Evolutionary conservation across 1,140 invertebrate species (phyloP), one percentile per base, ranked within the genome.

Genomic region (Acyrthosiphon pisum): DNA sequence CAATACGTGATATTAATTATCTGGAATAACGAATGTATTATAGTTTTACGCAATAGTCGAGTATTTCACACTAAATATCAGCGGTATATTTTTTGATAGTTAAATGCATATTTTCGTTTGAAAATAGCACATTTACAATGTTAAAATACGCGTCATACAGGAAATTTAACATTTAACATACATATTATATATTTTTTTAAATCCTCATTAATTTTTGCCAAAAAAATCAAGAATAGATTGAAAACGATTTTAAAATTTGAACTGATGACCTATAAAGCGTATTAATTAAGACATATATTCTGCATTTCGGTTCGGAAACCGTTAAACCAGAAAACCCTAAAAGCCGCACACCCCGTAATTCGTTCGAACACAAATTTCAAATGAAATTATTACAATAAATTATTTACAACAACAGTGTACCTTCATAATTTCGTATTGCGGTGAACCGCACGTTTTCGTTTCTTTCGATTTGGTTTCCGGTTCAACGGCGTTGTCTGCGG

Each of bases 361-460:
- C 4, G 30, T 76, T n/a, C 6, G 50, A 53, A 23, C 6, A 23
- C 50, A 53, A 22, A 53, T 53, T 7, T 22, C 22, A 53, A 53
- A 53, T 53, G 6, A 53, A 22, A 76, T 76, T 76, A 35, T 18
- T 76, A n/a, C 30, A 18, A n/a, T 23, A 53, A 53, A 53, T n/a
- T 68, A 68, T 41, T 68, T 68, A 68, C 11, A n/a, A 68, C 60
- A 41, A 41, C 3, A 23, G 22, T 89, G 22, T 89, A 92, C 91
- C 91, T 92, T 92, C 91, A 92, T 92, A 44, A 92, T 92, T 83
- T 92, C 91, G 46, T 92, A 92, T 50, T 92, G 91, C n/a, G 91
- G 68, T 1, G 91, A 83, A 50, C 37, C 76, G n/a, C 91, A 92
- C 4, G 60, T 83, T 83, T 92, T 92, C 46, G n/a, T 22, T 92